Base-by-base conservation (phyloP, 2,797 vertebrate genomes). In the Macropodus opercularis region DNA sequence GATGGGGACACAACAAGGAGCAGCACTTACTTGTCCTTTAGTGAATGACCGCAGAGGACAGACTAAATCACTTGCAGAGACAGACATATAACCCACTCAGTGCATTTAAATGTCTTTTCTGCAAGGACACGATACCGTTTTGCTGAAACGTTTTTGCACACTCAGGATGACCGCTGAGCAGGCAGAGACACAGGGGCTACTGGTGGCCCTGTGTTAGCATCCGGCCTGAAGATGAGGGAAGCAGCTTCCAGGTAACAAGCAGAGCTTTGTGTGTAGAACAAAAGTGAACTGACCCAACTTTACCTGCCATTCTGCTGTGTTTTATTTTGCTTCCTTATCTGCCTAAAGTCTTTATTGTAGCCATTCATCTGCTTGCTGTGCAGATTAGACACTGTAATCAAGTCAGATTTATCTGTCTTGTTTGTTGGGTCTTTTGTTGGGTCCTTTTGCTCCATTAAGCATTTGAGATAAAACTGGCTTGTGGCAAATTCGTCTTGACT, bases 211-310 rank as follows among this genome's bases (percentile, higher is more conserved):
- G 2, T 38, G 6, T 13, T 50, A 32, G 43, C 17, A 13, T 80
- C 24, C 43, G 65, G 27, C 69, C 24, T 85, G 79, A 89, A 84
- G 80, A 92, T 92, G 85, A 91, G 71, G 74, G 81, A 91, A 58
- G 54, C 79, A 51, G 62, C 77, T 72, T 79, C 36, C 87, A 94
- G 93, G 93, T 93, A 92, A 78, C 36, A 54, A 77, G 31, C 65
- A 56, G 77, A 61, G 13, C 32, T 32, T 3, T 32, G 31, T 32
- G 1, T 29, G 51, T 54, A 17, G 18, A 38, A 4, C 39, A 31
- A n/a, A 49, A 38, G 8, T 38, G 8, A 26, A 43, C 9, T 1
- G 12, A 15, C 27, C 19, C 6, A 19, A 29, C 5, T 22, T 13
- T 38, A 3, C 43, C 9, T 2, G 4, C n/a, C 14, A 3, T 21